Evolutionary conservation across 2,888 invertebrate genomes (phyloP).

Genomic region (Theretra japonica): DNA sequence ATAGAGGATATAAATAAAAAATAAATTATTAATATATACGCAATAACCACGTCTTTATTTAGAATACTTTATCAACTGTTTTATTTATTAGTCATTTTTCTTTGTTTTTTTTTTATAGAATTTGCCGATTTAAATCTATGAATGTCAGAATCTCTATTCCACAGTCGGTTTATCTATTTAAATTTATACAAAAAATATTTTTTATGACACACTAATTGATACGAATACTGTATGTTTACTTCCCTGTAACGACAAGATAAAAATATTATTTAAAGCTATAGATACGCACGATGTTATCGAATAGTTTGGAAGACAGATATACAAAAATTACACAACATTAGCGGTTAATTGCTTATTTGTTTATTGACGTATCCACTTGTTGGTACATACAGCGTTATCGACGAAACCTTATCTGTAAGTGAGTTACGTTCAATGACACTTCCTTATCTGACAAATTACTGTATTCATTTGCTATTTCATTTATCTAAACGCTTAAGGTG

Average conservation of each 20-base stretch:
- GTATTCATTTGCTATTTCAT: constrained; percentile 46
- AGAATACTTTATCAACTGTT: too few relatives aligned
- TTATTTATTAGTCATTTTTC: too few relatives aligned
- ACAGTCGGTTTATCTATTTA: too few relatives aligned
- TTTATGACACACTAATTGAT: background rate
- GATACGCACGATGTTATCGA: constrained; percentile 7
- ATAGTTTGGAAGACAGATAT: background rate
- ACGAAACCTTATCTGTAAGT: constrained; percentile 46
- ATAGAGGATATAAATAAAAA: too few relatives aligned
- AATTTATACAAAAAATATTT: too few relatives aligned
- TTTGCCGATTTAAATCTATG: too few relatives aligned
- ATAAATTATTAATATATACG: too few relatives aligned
- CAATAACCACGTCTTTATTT: too few relatives aligned
- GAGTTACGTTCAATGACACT: constrained; percentile 61
- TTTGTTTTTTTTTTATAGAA: too few relatives aligned
- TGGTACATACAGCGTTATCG: constrained; percentile 21
- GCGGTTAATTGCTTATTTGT: constrained; percentile 35
- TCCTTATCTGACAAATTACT: constrained; percentile 51
- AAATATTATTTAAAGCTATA: background rate
- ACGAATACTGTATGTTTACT: background rate
- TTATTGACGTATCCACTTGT: constrained; percentile 33
- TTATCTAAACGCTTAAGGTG: constrained; percentile 43
- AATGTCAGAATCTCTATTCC: too few relatives aligned
- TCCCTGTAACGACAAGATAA: constrained; percentile 13
- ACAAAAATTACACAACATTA: constrained; percentile 28